Percentiles rank a stretch among this genome's conserved stretches.
These are phyloP conservation scores for Heliocidaris tuberculata DNA, from an alignment of 35 echinoderm and acorn worm genomes.

Conservation along the genomic window DNA sequence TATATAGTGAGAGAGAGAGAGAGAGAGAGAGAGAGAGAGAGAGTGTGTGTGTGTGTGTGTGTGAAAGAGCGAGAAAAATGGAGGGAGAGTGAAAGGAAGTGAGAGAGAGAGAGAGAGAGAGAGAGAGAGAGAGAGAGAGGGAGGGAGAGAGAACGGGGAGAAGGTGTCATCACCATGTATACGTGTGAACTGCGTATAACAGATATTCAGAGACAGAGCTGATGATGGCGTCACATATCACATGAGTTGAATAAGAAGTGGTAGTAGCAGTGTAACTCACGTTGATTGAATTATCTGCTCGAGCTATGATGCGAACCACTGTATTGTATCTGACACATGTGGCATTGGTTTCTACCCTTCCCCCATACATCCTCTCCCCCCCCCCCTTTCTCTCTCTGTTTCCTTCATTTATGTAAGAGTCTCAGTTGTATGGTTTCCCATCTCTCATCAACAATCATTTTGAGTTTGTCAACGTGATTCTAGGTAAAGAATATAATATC, in stretches of 20 bases:
- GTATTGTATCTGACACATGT: background rate
- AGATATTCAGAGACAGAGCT: background rate
- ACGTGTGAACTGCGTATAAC: conserved; percentile 4
- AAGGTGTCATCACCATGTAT: background rate
- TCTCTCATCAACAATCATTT: background rate
- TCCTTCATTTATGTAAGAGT: background rate
- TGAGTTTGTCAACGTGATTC: background rate
- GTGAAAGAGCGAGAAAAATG: background rate
- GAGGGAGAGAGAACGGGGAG: background rate
- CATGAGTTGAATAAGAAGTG: conserved; percentile 17
- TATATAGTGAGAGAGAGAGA: background rate
- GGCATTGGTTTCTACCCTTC: background rate
- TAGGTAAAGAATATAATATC: background rate
- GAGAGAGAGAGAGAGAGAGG: background rate
- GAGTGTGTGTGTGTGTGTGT: too few relatives aligned
- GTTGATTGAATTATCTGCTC: conserved; percentile 24
- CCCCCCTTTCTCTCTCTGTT: too few relatives aligned
- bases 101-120: background rate
- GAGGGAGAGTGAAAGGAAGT: background rate
- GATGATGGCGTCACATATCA: conserved; percentile 2
- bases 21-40: background rate
- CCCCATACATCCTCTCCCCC: background rate
- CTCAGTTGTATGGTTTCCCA: background rate
- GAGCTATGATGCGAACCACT: background rate
- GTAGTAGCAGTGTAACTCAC: background rate